phyloP scores from a whole-genome alignment of 2,113 vertebrate genomes.

The Ophthalmotilapia sp. region DNA sequence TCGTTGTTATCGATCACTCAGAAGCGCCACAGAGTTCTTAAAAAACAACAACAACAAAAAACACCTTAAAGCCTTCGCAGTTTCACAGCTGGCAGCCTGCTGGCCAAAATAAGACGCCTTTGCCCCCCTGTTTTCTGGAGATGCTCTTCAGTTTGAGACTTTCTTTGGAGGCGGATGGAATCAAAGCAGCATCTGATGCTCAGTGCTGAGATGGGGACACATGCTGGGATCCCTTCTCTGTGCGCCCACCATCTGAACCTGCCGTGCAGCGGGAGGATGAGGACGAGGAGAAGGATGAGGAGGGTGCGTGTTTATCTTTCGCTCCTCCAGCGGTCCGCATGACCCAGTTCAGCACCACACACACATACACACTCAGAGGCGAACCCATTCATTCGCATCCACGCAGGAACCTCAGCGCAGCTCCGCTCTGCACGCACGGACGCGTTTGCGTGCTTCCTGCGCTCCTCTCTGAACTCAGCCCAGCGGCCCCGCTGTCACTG shows the following conservation, averaged over 20 bases:
- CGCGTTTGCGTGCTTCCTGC: background rate
- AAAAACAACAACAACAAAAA: background rate
- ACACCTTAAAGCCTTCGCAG: background rate
- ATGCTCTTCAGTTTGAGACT: slow-evolving; percentile 17
- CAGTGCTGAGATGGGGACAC: slow-evolving; percentile 15
- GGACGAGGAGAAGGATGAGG: background rate
- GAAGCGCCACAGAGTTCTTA: background rate
- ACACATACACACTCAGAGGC: background rate
- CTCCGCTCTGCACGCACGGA: background rate
- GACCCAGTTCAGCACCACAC: slow-evolving; percentile 58
- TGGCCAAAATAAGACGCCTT: background rate
- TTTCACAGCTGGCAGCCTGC: background rate
- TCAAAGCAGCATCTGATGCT: slow-evolving; percentile 19
- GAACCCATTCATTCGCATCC: slow-evolving; percentile 49
- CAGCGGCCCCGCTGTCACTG: background rate
- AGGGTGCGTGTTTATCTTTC: slow-evolving; percentile 49
- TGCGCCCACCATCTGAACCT: slow-evolving; percentile 49
- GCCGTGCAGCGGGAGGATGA: slow-evolving; percentile 5
- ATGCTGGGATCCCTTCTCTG: slow-evolving; percentile 38
- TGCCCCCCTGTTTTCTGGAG: background rate
- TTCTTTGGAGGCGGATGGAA: slow-evolving; percentile 10
- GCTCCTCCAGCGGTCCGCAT: slow-evolving; percentile 51
- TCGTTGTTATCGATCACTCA: background rate
- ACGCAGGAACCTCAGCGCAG: background rate
- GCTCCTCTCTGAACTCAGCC: background rate